Evolutionary conservation across 2,888 invertebrate species (phyloP), one percentile per base, ranked within the genome.

Genomic region (Rhagophthalmus giganteus): DNA sequence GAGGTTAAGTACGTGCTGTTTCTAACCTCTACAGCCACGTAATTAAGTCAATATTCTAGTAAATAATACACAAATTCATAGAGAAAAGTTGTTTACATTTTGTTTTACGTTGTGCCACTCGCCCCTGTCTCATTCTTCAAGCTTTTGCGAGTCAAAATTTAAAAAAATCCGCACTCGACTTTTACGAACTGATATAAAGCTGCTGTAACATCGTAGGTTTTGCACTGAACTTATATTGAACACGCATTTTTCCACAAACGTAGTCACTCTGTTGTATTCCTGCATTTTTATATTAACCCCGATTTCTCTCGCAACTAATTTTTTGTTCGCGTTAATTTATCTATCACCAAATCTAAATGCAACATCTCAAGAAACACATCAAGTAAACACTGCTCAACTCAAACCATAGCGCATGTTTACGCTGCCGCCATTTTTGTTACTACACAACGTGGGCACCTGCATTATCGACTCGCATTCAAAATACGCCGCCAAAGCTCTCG

Each of bases 111-210:
- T 78, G 77, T 63, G 76, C 78, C 68, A 77, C 77, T 63, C 79
- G 78, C 70, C 78, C 78, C 73, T 78, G 79, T 73, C 78, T 78
- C 79, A 79, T 78, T 73, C 72, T 77, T 73, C 67, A 67, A 68
- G 65, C 63, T 67, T 71, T 44, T 48, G 31, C 50, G 46, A 65
- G 62, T 65, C 66, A 63, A 61, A 70, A 66, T 68, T 67, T 66
- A 67, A 62, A 66, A 65, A 67, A 68, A 69, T 71, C 69, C 68
- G 69, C 63, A 67, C 60, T 64, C 62, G 65, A 62, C 63, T 66
- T 57, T 55, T 46, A 54, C 45, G 50, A 59, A 49, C 58, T 56
- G 57, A 60, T 62, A 62, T 63, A 67, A 65, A 59, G 63, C 66
- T 63, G 57, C 54, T 57, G 60, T 57, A 61, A 61, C 62, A 57